Conservation (phyloP, 1,140 invertebrate species). For the Bombyx mori region ASM3026992v2 NC_085123.1:5286001-5286500, state of each 20-base stretch:
- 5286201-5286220: too few relatives aligned
- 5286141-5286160: too few relatives aligned
- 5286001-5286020: slow-evolving; percentile 5
- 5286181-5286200: too few relatives aligned
- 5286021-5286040: slow-evolving; percentile 1
- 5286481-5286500: slow-evolving; percentile 16
- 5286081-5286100: too few relatives aligned
- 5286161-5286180: too few relatives aligned
- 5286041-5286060: slow-evolving; percentile 1
- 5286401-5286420: slow-evolving; percentile 10
- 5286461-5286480: slow-evolving; percentile 20
- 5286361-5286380: neutral
- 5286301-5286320: too few relatives aligned
- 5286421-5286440: slow-evolving; percentile 26
- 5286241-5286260: too few relatives aligned
- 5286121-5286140: too few relatives aligned
- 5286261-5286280: too few relatives aligned
- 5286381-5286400: slow-evolving; percentile 8
- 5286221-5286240: too few relatives aligned
- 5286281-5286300: too few relatives aligned
- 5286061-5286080: slow-evolving; percentile 20
- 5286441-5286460: slow-evolving; percentile 31
- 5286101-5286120: too few relatives aligned
- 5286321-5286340: slow-evolving; percentile 1
- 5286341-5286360: slow-evolving; percentile 3